Conservation (phyloP, 2,113 vertebrate genomes). For the Eretmochelys imbricata region DNA sequence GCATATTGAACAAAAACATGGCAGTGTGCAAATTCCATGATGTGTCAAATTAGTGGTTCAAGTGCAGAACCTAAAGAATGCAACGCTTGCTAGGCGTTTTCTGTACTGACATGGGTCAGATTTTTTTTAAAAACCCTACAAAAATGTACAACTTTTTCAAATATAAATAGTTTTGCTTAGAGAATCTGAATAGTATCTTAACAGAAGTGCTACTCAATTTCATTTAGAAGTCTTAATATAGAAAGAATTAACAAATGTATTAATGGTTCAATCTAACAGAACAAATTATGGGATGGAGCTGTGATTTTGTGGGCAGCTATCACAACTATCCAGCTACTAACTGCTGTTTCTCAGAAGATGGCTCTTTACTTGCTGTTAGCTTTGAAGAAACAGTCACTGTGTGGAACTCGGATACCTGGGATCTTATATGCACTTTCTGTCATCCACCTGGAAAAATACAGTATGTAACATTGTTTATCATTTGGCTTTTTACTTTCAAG, state of each 20-base stretch:
- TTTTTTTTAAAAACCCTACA: not conserved
- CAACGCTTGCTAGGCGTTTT: not conserved
- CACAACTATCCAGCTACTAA: constrained; percentile 86
- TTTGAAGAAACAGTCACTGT: constrained; percentile 92
- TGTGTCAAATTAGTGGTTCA: not conserved
- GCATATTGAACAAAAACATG: not conserved
- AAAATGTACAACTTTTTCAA: not conserved
- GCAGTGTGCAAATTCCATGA: accelerated
- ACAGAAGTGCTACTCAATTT: not conserved
- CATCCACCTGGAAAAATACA: constrained; percentile 91
- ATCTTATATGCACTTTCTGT: constrained; percentile 91
- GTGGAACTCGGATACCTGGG: constrained; percentile 92
- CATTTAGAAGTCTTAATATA: not conserved
- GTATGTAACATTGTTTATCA: constrained; percentile 69
- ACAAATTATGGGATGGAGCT: constrained; percentile 89
- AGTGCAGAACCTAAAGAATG: not conserved
- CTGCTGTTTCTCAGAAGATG: constrained; percentile 94
- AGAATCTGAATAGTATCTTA: not conserved
- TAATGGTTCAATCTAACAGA: constrained; percentile 67
- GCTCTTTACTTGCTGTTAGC: constrained; percentile 91
- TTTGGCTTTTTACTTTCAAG: not conserved
- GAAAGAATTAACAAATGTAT: not conserved
- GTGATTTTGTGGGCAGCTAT: constrained; percentile 94
- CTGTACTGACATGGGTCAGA: not conserved
- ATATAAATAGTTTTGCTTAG: not conserved